phyloP scores from a whole-genome alignment of 2,888 invertebrate genomes.

The Zhuqinia jingwanae region DNA sequence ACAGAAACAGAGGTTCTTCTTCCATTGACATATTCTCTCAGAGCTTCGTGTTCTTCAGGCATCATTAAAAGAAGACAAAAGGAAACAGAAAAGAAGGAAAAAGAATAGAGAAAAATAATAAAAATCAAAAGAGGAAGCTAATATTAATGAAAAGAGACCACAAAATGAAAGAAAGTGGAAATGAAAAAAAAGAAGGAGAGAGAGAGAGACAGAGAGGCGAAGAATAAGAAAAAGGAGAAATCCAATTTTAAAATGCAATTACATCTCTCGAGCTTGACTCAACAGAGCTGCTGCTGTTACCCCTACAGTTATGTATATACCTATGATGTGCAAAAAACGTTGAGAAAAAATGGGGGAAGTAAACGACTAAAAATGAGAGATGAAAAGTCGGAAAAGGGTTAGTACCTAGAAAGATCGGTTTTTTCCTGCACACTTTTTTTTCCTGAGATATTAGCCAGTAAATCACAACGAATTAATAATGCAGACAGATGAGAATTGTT shows the following conservation, averaged over 20 bases:
- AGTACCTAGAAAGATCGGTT: background rate
- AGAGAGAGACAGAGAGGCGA: no score
- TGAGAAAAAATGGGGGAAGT: background rate
- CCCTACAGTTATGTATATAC: no score
- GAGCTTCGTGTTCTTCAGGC: background rate
- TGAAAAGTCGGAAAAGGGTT: background rate
- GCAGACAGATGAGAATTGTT: conserved; percentile 56
- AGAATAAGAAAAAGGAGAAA: conserved; percentile 9
- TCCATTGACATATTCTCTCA: no score
- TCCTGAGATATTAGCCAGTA: conserved; percentile 39
- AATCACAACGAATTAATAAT: conserved; percentile 64
- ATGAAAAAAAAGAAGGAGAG: conserved; percentile 6
- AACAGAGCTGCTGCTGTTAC: background rate
- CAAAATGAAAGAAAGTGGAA: conserved; percentile 42
- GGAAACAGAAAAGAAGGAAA: background rate
- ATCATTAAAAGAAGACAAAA: background rate
- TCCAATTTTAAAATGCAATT: conserved; percentile 57
- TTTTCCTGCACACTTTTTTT: conserved; percentile 1
- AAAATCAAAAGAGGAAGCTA: conserved; percentile 25
- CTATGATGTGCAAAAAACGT: background rate
- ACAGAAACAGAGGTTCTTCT: background rate
- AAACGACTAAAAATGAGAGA: background rate
- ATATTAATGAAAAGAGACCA: conserved; percentile 44
- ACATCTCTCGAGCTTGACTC: conserved; percentile 1
- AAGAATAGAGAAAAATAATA: background rate